Evolutionary conservation across 2,797 vertebrate species (phyloP).

Genomic region (Sebastes oblongus): DNA sequence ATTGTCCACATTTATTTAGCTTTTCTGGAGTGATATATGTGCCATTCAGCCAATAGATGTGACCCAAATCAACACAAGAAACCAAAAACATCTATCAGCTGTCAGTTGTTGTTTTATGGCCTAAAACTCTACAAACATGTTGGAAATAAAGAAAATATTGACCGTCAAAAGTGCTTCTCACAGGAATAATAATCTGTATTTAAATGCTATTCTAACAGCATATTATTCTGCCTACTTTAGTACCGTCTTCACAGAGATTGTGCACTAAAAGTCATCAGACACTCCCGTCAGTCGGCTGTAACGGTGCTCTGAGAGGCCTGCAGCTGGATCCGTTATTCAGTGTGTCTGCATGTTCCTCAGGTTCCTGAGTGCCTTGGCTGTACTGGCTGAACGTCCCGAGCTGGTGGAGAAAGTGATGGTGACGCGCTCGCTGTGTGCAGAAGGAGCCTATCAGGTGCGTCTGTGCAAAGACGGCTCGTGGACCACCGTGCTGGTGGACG

Average conservation of each 20-base stretch:
- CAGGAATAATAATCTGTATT: background rate
- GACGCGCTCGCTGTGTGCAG: slow-evolving; percentile 86
- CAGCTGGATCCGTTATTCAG: background rate
- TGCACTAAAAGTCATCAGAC: background rate
- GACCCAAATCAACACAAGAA: too few relatives aligned
- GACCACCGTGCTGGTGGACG: slow-evolving; percentile 94
- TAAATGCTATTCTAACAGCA: background rate
- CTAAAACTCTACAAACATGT: too few relatives aligned
- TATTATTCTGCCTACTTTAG: background rate
- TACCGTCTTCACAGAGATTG: background rate
- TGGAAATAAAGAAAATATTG: too few relatives aligned
- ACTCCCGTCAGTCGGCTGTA: too few relatives aligned
- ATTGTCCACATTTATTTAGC: too few relatives aligned
- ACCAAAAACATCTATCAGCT: too few relatives aligned
- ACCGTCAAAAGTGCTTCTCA: too few relatives aligned
- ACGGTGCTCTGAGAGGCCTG: background rate
- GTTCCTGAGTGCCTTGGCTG: slow-evolving; percentile 93
- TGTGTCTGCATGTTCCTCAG: slow-evolving; percentile 60
- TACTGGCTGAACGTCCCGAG: slow-evolving; percentile 92
- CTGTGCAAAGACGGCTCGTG: slow-evolving; percentile 94
- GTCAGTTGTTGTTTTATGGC: too few relatives aligned
- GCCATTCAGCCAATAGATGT: too few relatives aligned
- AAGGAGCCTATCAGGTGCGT: slow-evolving; percentile 95
- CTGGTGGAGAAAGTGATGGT: slow-evolving; percentile 95
- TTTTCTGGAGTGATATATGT: too few relatives aligned